phyloP scores from a whole-genome alignment of 2,113 vertebrate species.

The Campylomormyrus tamandua region DNA sequence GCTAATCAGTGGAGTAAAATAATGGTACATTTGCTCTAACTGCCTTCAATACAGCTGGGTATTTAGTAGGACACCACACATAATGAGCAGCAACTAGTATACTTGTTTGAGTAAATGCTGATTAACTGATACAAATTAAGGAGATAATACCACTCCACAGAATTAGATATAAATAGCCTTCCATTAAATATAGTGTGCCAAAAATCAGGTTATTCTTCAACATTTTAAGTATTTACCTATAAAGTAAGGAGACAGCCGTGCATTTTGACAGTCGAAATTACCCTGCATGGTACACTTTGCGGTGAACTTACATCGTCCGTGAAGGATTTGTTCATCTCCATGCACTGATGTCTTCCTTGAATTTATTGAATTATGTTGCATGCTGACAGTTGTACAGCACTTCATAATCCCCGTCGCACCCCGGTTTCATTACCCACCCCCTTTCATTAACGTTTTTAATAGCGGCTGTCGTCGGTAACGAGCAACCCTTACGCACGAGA shows the following conservation, averaged over 20 bases:
- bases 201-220: not conserved
- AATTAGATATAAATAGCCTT: not conserved
- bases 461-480: not conserved
- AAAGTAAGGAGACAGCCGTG: not conserved
- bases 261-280: not conserved
- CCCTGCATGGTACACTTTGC: not conserved
- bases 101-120: not conserved
- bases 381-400: not conserved
- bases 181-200: not conserved
- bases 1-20: not conserved
- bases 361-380: not conserved
- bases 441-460: not conserved
- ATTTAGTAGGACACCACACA: not conserved
- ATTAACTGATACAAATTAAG: not conserved
- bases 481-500: not conserved
- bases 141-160: not conserved
- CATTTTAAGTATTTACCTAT: not conserved
- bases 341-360: too few relatives aligned
- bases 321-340: too few relatives aligned
- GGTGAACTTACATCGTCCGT: not conserved
- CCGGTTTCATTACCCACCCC: not conserved
- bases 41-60: not conserved
- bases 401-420: not conserved
- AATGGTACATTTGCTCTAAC: not conserved
- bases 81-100: not conserved